Base-by-base conservation (phyloP, 2,113 vertebrate genomes). In the Oryzias woworae region DNA sequence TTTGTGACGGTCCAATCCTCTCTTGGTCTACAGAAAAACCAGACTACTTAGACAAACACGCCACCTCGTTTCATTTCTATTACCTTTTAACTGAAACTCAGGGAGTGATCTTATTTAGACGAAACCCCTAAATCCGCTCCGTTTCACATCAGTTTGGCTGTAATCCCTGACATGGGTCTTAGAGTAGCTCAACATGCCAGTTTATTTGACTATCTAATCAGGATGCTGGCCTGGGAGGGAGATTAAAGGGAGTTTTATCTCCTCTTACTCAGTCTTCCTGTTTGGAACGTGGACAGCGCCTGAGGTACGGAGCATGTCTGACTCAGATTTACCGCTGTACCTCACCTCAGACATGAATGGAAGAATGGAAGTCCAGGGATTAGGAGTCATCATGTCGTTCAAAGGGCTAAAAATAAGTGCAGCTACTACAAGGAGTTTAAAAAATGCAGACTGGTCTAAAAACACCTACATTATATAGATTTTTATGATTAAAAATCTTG, bases 181-280 rank as follows among this genome's bases (percentile, higher is more conserved):
- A 36, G 28, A 42, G 31, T 28, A 22, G 42, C 49, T 53, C 18
- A 50, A 18, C 7, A 7, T 56, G 46, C 16, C 17, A 54, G 45
- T 13, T 10, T 55, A 17, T 62, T 58, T 55, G 68, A 57, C 12
- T 47, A 4, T 46, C 41, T 53, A 6, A 73, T 61, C 57, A 49
- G 64, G 63, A 53, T 60, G 55, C 61, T 22, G 54, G 26, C 7
- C 43, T 41, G 41, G 23, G 26, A 26, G 48, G 44, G 15, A 74
- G 56, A 47, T 47, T 70, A 66, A 74, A 62, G 59, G 72, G 53
- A 73, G 22, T 65, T 80, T 75, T 73, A 83, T 86, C 75, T 78
- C 36, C 50, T 8, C 17, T 52, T 20, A 71, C 45, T 70, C 57
- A 53, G 55, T 64, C 57, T 79, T 75, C 76, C 77, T 86, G 80